These are phyloP conservation scores for Cataglyphis hispanica DNA, from an alignment of 1,140 invertebrate species.

Conservation along the genomic window DNA sequence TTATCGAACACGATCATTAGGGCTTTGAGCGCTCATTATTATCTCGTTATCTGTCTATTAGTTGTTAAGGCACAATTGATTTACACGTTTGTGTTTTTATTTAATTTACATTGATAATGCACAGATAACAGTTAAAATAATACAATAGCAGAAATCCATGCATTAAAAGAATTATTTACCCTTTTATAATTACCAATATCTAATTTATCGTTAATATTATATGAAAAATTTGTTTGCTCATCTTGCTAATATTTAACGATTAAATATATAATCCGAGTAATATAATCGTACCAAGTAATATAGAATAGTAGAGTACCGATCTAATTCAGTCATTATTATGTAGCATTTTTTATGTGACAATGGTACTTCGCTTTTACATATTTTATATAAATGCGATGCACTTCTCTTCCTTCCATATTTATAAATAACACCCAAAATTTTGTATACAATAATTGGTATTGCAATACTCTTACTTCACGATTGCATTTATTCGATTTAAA, in stretches of 20 bases:
- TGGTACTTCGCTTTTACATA: no score
- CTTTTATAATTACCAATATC: slow-evolving; percentile 24
- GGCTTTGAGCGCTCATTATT: neutral
- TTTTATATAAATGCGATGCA: no score
- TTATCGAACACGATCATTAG: slow-evolving; percentile 33
- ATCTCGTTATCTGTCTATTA: slow-evolving; percentile 32
- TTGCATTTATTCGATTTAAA: neutral
- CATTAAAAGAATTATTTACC: neutral
- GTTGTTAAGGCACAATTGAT: neutral
- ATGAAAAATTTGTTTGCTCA: neutral
- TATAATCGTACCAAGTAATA: neutral
- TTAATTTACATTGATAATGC: slow-evolving; percentile 13
- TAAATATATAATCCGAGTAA: no score
- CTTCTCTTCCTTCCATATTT: no score
- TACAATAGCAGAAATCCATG: neutral
- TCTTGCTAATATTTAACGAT: neutral
- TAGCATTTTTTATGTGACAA: no score
- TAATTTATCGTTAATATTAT: neutral
- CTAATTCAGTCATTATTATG: neutral
- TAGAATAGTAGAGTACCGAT: neutral
- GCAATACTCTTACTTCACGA: neutral
- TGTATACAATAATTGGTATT: neutral
- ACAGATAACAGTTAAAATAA: neutral
- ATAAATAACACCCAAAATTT: neutral
- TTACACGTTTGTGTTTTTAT: slow-evolving; percentile 5